phyloP scores from a whole-genome alignment of 2,113 vertebrate genomes.

The Leucoraja erinaceus region DNA sequence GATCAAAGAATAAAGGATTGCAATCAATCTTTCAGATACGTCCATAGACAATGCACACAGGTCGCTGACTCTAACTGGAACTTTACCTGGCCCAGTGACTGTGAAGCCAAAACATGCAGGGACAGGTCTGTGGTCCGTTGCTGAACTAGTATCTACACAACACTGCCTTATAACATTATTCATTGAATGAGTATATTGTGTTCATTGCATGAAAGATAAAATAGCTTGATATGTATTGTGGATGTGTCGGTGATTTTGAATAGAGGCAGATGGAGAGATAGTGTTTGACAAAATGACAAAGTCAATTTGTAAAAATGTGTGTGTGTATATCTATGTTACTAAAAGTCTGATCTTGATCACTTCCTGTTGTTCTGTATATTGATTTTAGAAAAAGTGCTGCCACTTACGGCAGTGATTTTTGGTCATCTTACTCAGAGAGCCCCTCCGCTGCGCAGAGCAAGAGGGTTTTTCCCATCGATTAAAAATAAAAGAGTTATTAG shows the following conservation, averaged over 20 bases:
- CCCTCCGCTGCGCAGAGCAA: too few species aligned
- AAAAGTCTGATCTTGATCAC: too few species aligned
- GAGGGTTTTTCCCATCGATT: too few species aligned
- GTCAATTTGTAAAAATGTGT: background rate
- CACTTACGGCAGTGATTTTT: too few species aligned
- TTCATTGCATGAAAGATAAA: background rate
- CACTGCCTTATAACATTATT: background rate
- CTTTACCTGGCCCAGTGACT: background rate
- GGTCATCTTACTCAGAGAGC: too few species aligned
- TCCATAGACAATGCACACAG: slow-evolving; percentile 7
- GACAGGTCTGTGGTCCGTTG: slow-evolving; percentile 4
- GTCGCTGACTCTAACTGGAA: background rate
- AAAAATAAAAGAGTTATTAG: too few species aligned
- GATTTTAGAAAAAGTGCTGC: too few species aligned
- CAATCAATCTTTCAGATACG: background rate
- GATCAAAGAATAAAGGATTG: background rate
- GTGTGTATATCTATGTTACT: too few species aligned
- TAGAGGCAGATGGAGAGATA: background rate
- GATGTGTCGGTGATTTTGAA: background rate
- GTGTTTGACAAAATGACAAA: too few species aligned
- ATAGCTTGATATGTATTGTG: background rate
- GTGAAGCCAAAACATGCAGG: background rate
- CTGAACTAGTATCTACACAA: background rate
- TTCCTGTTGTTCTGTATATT: too few species aligned
- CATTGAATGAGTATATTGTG: background rate